Conservation (phyloP, 2,797 vertebrate species). For the Selene dorsalis region DNA sequence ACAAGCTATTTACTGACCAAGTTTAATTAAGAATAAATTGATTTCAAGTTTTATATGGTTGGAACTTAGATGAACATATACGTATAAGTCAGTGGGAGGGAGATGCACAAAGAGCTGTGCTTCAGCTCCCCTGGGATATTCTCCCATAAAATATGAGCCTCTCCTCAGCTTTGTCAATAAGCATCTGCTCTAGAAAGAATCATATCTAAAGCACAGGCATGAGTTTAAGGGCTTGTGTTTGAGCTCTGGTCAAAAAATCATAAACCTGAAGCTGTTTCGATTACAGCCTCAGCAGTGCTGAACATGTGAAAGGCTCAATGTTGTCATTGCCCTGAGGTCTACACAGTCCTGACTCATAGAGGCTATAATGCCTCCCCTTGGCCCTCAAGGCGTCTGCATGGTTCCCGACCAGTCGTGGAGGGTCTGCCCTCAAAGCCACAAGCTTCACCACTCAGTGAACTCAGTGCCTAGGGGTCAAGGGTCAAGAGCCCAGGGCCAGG, state of each 20-base stretch:
- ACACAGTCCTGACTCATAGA: constrained; percentile 38
- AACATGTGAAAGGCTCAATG: constrained; percentile 19
- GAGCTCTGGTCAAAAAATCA: constrained; percentile 4
- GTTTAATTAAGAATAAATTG: constrained; percentile 62
- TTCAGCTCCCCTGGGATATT: constrained; percentile 23
- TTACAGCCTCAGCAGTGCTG: constrained; percentile 22
- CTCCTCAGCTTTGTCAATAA: constrained; percentile 26
- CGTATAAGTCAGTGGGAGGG: constrained; percentile 28
- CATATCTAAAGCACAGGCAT: constrained; percentile 33
- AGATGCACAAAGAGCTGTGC: constrained; percentile 7
- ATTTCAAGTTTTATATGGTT: constrained; percentile 54
- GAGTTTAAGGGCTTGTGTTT: constrained; percentile 5
- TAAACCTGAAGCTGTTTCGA: constrained; percentile 1
- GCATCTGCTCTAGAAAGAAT: constrained; percentile 28
- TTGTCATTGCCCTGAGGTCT: constrained; percentile 19
- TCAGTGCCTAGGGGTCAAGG: constrained; percentile 57
- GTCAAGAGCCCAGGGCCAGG: constrained; percentile 73
- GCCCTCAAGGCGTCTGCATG: constrained; percentile 57
- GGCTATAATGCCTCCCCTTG: constrained; percentile 37
- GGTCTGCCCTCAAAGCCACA: constrained; percentile 58
- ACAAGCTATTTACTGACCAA: constrained; percentile 49
- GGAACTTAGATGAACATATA: constrained; percentile 37
- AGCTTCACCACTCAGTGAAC: constrained; percentile 76
- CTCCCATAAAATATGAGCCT: constrained; percentile 29
- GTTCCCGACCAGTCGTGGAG: constrained; percentile 54